Conservation (phyloP, 2,888 invertebrate genomes). For the Dicyrtomina minuta region DNA sequence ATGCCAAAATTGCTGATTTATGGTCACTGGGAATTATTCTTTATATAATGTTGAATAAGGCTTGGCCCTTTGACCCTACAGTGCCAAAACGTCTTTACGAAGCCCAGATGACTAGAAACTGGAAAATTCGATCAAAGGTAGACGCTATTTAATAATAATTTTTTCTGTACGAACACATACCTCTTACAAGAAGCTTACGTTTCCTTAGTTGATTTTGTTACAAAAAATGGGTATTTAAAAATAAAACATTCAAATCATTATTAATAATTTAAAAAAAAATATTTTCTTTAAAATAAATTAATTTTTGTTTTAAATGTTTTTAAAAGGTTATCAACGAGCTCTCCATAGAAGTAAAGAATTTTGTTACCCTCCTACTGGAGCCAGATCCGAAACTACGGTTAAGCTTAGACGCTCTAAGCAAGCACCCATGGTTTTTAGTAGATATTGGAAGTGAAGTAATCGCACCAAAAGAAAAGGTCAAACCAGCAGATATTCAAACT, state of each 20-base stretch:
- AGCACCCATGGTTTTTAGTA: too few relatives aligned
- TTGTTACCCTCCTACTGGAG: conserved; percentile 43
- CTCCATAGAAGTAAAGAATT: conserved; percentile 41
- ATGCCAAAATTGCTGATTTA: conserved; percentile 15
- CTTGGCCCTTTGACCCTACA: conserved; percentile 73
- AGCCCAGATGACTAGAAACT: conserved; percentile 66
- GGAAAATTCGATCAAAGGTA: conserved; percentile 56
- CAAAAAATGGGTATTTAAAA: too few relatives aligned
- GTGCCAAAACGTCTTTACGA: conserved; percentile 72
- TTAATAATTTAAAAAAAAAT: too few relatives aligned
- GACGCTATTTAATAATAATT: too few relatives aligned
- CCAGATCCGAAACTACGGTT: conserved; percentile 40
- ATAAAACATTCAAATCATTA: too few relatives aligned
- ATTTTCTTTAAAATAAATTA: too few relatives aligned
- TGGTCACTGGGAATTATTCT: conserved; percentile 65
- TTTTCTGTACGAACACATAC: too few relatives aligned
- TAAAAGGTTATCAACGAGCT: conserved; percentile 42
- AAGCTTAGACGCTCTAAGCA: conserved; percentile 32
- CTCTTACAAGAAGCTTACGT: too few relatives aligned
- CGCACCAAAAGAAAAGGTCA: too few relatives aligned
- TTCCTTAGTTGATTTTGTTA: too few relatives aligned
- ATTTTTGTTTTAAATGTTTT: not conserved
- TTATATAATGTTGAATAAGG: conserved; percentile 79
- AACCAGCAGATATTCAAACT: too few relatives aligned
- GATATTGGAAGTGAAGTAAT: too few relatives aligned